A percentile compares a stretch with the other conserved stretches of the same genome.
Conservation (phyloP, 1,140 invertebrate genomes). For the Zaprionus ghesquierei region DNA sequence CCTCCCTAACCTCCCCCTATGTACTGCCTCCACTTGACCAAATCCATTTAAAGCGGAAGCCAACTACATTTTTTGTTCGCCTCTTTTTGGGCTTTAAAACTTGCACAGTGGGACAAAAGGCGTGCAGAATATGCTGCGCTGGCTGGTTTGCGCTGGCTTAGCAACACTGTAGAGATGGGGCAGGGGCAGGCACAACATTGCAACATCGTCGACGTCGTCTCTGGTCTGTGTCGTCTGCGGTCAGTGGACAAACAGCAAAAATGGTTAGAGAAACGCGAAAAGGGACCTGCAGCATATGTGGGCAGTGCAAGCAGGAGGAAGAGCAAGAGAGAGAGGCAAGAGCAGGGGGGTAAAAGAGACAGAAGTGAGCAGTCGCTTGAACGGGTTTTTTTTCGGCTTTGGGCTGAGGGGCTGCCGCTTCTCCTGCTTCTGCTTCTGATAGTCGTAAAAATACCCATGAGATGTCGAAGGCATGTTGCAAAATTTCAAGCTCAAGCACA, state of each 20-base stretch:
- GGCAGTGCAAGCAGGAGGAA: neutral
- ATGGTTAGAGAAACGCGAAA: slow-evolving; percentile 19
- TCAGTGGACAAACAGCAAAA: slow-evolving; percentile 38
- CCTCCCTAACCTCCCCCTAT: neutral
- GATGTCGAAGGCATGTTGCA: slow-evolving; percentile 79
- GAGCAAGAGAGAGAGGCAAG: neutral
- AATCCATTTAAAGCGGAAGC: slow-evolving; percentile 51
- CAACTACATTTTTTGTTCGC: neutral
- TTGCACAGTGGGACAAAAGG: slow-evolving; percentile 13
- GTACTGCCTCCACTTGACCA: slow-evolving; percentile 26
- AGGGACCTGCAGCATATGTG: neutral
- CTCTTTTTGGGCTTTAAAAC: slow-evolving; percentile 12
- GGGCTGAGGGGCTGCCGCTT: neutral
- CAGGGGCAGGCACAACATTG: slow-evolving; percentile 2
- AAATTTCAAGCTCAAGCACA: slow-evolving; percentile 73
- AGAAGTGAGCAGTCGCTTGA: slow-evolving; percentile 3
- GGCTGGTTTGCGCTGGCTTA: neutral
- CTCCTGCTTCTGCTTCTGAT: slow-evolving; percentile 21
- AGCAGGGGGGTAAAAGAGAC: too few relatives aligned
- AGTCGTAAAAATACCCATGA: slow-evolving; percentile 78
- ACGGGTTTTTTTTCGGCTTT: slow-evolving; percentile 44
- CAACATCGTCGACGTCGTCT: slow-evolving; percentile 9
- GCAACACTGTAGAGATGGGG: neutral
- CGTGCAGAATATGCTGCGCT: neutral
- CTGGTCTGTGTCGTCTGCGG: slow-evolving; percentile 22